Conservation (phyloP, 1,140 invertebrate species). For the Diuraphis noxia region DNA sequence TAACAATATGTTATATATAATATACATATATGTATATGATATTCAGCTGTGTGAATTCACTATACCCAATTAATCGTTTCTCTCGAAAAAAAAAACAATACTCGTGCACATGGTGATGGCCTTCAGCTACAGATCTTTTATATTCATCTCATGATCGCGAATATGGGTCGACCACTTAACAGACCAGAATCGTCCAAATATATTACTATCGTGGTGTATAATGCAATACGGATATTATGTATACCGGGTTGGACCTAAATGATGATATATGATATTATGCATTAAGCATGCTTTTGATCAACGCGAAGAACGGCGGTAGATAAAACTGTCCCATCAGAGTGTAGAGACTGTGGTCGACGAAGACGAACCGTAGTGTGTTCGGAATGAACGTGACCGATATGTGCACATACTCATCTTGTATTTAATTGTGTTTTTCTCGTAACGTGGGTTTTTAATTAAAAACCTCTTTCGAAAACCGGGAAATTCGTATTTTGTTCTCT, state of each 20-base stretch:
- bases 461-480: not conserved
- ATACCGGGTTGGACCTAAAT: not conserved
- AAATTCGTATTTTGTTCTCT: not conserved
- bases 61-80: no score
- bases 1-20: no score
- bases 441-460: not conserved
- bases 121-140: no score
- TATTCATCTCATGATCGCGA: no score
- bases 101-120: no score
- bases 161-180: no score
- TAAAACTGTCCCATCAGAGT: not conserved
- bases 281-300: not conserved
- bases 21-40: no score
- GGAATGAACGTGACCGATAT: not conserved
- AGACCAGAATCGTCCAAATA: not conserved
- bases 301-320: not conserved
- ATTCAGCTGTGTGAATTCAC: no score
- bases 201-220: not conserved
- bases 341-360: not conserved
- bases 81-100: no score
- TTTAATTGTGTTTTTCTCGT: not conserved
- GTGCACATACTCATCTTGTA: not conserved
- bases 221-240: no score
- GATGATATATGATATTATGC: not conserved
- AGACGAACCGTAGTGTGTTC: not conserved